These are phyloP conservation scores for Pachyuromys duprasi DNA, from an alignment of 2,797 vertebrate genomes.

Conservation along the genomic window DNA sequence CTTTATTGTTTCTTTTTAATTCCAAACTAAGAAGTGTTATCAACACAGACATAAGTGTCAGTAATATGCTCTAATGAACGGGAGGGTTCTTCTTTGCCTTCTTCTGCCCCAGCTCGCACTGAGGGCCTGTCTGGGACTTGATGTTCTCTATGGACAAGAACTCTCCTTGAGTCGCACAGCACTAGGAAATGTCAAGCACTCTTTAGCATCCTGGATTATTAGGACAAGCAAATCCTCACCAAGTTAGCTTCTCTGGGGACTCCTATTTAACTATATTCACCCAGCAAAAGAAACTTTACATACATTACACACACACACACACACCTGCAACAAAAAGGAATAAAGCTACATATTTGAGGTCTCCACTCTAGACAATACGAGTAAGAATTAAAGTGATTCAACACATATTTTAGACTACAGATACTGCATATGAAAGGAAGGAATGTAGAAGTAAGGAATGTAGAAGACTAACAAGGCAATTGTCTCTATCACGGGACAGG, in stretches of 20 bases:
- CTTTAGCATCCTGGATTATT: background rate
- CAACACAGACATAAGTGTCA: background rate
- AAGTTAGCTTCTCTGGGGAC: background rate
- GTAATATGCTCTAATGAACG: background rate
- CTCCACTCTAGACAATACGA: slow-evolving; percentile 18
- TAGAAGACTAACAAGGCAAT: background rate
- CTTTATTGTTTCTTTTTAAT: slow-evolving; percentile 7
- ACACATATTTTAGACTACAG: slow-evolving; percentile 3
- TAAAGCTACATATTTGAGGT: background rate
- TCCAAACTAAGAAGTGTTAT: background rate
- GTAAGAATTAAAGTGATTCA: background rate
- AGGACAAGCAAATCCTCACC: background rate
- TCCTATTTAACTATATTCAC: slow-evolving; percentile 29
- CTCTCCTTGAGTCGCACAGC: background rate
- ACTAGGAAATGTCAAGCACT: background rate
- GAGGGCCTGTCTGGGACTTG: background rate
- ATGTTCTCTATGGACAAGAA: background rate
- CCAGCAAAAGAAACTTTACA: background rate
- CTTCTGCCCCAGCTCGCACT: background rate
- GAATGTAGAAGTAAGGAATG: background rate
- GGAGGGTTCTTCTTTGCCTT: background rate
- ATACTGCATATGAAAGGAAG: background rate
- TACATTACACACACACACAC: background rate
- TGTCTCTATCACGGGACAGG: background rate
- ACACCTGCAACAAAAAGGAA: slow-evolving; percentile 6